Conservation (phyloP, 2,113 vertebrate genomes). For the Megatriorchis doriae region DNA sequence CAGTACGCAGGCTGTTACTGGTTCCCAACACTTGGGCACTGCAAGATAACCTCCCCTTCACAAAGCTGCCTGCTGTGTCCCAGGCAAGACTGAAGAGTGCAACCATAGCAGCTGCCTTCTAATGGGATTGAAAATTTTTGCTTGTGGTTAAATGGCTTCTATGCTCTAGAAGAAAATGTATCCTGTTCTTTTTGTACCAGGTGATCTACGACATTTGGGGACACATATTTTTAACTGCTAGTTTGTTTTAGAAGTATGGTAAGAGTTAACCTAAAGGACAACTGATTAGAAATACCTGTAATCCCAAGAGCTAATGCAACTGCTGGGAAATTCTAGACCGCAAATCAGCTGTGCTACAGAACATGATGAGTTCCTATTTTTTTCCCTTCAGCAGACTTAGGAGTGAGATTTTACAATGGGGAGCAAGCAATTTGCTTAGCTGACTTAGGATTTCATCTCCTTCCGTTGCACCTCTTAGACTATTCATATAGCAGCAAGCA, state of each 20-base stretch:
- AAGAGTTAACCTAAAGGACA: not conserved
- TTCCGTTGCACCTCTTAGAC: not conserved
- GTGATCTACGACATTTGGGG: not conserved
- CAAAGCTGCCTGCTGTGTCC: not conserved
- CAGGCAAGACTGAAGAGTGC: not conserved
- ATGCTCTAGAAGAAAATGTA: not conserved
- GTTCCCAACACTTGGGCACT: not conserved
- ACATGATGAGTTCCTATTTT: not conserved
- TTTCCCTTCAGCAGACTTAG: not conserved
- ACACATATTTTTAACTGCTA: not conserved
- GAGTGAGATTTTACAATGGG: conserved; percentile 22
- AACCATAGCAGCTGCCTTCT: not conserved
- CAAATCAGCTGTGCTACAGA: not conserved
- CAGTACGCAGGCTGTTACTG: not conserved
- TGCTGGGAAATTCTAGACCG: conserved; percentile 30
- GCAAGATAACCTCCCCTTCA: not conserved
- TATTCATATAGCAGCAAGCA: not conserved
- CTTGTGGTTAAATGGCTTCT: not conserved
- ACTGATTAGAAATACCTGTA: not conserved
- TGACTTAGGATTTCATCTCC: conserved; percentile 18
- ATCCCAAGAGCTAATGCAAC: conserved; percentile 11
- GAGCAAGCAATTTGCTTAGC: conserved; percentile 34
- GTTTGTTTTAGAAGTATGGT: not conserved
- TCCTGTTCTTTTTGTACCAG: not conserved
- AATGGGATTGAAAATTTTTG: not conserved